Evolutionary conservation across 1,140 invertebrate genomes (phyloP), one percentile per base, ranked within the genome.

Genomic region (Drosophila tristis): DNA sequence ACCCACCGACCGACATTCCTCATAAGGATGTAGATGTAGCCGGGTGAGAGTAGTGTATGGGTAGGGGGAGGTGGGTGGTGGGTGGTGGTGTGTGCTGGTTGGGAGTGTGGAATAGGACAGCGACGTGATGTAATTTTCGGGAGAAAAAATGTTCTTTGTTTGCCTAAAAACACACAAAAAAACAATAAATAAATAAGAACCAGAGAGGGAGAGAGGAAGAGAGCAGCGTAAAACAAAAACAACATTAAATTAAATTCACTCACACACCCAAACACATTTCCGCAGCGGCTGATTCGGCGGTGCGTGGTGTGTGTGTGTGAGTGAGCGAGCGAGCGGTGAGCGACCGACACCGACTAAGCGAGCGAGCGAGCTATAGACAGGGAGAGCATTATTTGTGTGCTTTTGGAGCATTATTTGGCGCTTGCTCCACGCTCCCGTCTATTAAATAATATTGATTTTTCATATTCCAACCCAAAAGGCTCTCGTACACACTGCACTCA

Each of bases 371-470:
- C 39, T 39, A 47, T 15, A 25, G 56, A 25, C 56, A 68, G 53
- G 48, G 60, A 25, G 53, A 62, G 55, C 35, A 51, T 68, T 71
- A 75, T 60, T 57, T 62, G 44, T 60, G 74, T 78, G 50, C 63
- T 59, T 74, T 67, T 66, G 62, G 60, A 78, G 72, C 65, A 82
- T 67, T 78, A 86, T 86, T 87, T 80, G 66, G 71, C 62, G 65
- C 71, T 71, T 84, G 62, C 49, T 65, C 59, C 47, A 39, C 43
- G 54, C 4, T 25, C 65, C 51, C 60, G 76, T 78, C 81, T 90
- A 74, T 90, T 90, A 80, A 87, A 87, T 90, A 90, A 82, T 90
- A 87, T 90, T 90, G 75, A 86, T 82, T 82, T 90, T 82, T 90
- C 87, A 78, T 82, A 90, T 90, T 80, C 72, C 73, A 86, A 87